A percentile compares a stretch with the other conserved stretches of the same genome.
These are phyloP conservation scores for Macaria notata DNA, from an alignment of 2,888 invertebrate species.

Conservation along the genomic window DNA sequence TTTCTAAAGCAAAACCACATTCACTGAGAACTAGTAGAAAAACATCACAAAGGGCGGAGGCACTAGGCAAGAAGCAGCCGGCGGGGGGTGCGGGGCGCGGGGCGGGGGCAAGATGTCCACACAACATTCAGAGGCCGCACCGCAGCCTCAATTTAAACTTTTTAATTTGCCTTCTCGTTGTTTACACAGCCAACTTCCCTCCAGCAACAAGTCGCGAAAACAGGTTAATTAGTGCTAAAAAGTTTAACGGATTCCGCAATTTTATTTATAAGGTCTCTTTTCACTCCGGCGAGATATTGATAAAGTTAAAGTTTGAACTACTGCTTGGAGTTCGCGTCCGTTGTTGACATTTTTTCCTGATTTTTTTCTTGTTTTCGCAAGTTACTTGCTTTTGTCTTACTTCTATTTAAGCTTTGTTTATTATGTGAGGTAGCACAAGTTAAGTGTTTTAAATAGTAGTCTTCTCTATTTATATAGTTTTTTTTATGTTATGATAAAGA, in stretches of 20 bases:
- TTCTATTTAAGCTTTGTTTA: too few relatives aligned
- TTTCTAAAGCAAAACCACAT: neutral
- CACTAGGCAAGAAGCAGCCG: neutral
- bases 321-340: slow-evolving; percentile 7
- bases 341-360: neutral
- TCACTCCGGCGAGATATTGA: slow-evolving; percentile 10
- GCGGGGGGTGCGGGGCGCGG: neutral
- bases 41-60: slow-evolving; percentile 8
- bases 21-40: slow-evolving; percentile 1
- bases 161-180: slow-evolving; percentile 36
- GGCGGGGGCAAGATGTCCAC: slow-evolving; percentile 16
- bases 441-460: too few relatives aligned
- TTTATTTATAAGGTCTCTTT: slow-evolving; percentile 7
- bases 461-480: too few relatives aligned
- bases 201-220: slow-evolving; percentile 37
- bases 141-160: slow-evolving; percentile 35
- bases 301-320: slow-evolving; percentile 16
- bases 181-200: slow-evolving; percentile 31
- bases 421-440: too few relatives aligned
- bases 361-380: slow-evolving; percentile 1
- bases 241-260: slow-evolving; percentile 13
- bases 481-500: too few relatives aligned
- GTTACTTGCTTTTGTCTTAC: neutral
- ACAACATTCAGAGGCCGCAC: slow-evolving; percentile 24
- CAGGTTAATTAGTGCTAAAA: slow-evolving; percentile 40